phyloP scores from a whole-genome alignment of 2,797 vertebrate species.

The Euthynnus affinis region DNA sequence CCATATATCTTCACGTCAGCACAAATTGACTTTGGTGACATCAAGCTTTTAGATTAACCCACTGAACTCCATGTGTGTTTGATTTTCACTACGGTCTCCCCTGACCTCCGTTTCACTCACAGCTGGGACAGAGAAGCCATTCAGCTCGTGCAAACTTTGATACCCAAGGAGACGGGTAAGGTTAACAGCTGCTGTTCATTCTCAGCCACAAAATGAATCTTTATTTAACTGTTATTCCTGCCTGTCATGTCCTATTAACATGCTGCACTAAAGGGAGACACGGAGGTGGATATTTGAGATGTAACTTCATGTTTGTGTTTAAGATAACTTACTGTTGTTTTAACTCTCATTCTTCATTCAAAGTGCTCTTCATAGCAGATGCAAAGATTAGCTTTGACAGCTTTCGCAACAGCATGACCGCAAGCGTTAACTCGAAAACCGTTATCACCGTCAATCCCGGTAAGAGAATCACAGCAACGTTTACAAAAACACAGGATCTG shows the following conservation, averaged over 20 bases:
- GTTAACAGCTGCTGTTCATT: constrained; percentile 58
- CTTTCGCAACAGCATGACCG: constrained; percentile 93
- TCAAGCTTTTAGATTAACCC: constrained; percentile 45
- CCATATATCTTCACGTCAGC: constrained; percentile 38
- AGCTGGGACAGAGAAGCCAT: constrained; percentile 98
- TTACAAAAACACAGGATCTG: not conserved
- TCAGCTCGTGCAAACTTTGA: constrained; percentile 90
- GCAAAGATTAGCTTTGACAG: constrained; percentile 94
- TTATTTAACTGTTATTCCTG: constrained; percentile 63
- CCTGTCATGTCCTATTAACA: constrained; percentile 65
- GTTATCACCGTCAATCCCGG: constrained; percentile 97
- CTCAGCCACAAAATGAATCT: constrained; percentile 58
- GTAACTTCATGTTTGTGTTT: constrained; percentile 52
- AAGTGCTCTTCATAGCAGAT: constrained; percentile 97
- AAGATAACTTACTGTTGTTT: constrained; percentile 60
- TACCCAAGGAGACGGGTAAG: constrained; percentile 93
- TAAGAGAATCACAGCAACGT: constrained; percentile 75
- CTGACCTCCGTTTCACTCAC: constrained; percentile 76
- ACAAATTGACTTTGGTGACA: constrained; percentile 49
- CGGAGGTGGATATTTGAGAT: constrained; percentile 59
- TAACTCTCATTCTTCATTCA: constrained; percentile 53
- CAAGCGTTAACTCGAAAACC: constrained; percentile 94
- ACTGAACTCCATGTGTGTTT: constrained; percentile 62
- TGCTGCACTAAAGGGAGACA: constrained; percentile 27
- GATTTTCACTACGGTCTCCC: constrained; percentile 57